These are phyloP conservation scores for Tinamus guttatus DNA, from an alignment of 2,113 vertebrate species.

Conservation along the genomic window DNA sequence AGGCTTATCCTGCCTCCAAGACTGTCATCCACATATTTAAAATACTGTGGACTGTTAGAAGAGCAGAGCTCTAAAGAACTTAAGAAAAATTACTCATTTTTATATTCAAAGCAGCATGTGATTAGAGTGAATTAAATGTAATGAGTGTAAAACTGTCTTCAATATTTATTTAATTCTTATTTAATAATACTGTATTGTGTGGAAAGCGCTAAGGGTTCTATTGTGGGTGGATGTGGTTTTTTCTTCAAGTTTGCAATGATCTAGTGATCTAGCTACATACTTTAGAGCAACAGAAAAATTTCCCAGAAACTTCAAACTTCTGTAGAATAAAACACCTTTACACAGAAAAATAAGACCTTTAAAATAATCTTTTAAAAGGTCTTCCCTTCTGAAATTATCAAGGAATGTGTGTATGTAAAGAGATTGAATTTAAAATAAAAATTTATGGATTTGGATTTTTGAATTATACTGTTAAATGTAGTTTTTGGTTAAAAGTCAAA, in stretches of 20 bases:
- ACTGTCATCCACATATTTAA: not conserved
- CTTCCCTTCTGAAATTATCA: not conserved
- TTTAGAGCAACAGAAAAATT: not conserved
- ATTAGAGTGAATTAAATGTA: not conserved
- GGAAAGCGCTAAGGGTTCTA: not conserved
- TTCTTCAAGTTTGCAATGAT: not conserved
- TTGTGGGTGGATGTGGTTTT: too few species aligned
- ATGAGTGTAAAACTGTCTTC: not conserved
- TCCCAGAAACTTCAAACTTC: not conserved
- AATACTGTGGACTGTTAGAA: not conserved
- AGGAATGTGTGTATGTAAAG: not conserved
- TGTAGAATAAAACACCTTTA: not conserved
- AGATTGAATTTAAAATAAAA: not conserved
- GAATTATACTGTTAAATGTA: not conserved
- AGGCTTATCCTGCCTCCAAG: not conserved
- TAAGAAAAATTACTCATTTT: not conserved
- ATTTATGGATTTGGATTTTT: not conserved
- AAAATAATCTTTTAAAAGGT: not conserved
- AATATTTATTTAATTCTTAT: not conserved
- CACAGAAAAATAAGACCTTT: not conserved
- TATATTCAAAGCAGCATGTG: accelerated
- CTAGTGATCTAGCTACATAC: not conserved
- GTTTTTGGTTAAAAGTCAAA: not conserved
- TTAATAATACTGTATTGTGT: not conserved
- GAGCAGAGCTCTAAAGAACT: not conserved